Conservation (phyloP, 1,140 invertebrate genomes). For the Drosophila saltans region DNA sequence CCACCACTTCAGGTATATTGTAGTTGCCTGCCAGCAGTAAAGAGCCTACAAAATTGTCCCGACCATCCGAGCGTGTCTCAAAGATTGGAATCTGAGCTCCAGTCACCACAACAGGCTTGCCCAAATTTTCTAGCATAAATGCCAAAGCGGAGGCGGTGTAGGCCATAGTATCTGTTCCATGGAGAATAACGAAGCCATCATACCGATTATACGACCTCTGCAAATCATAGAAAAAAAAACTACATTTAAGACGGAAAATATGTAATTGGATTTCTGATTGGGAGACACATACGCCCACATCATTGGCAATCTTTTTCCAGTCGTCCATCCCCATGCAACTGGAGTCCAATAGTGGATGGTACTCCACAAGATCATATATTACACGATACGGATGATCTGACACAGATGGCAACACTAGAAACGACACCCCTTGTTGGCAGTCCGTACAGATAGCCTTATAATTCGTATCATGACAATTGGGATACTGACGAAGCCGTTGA, state of each 20-base stretch:
- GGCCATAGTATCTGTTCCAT: constrained; percentile 98
- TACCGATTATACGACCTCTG: constrained; percentile 91
- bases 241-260: not conserved
- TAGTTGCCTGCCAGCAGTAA: constrained; percentile 95
- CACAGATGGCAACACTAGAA: constrained; percentile 87
- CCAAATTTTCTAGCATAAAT: constrained; percentile 97
- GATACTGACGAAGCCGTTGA: constrained; percentile 85
- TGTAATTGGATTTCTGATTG: not conserved
- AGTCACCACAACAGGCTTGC: constrained; percentile 97
- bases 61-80: constrained; percentile 93
- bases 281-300: constrained; percentile 89
- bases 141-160: constrained; percentile 97
- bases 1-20: constrained; percentile 95
- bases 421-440: constrained; percentile 74
- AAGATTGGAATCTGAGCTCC: constrained; percentile 95
- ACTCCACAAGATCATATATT: constrained; percentile 92
- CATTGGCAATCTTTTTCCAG: constrained; percentile 93
- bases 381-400: constrained; percentile 83
- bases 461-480: constrained; percentile 88
- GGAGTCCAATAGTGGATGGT: constrained; percentile 94
- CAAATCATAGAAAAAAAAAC: constrained; percentile 42
- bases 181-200: constrained; percentile 97
- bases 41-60: constrained; percentile 95
- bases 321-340: constrained; percentile 95
- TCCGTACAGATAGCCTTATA: constrained; percentile 84